Conservation (phyloP, 37 sponge, comb jelly and placozoan genomes). For the Mnemiopsis leidyi region DNA sequence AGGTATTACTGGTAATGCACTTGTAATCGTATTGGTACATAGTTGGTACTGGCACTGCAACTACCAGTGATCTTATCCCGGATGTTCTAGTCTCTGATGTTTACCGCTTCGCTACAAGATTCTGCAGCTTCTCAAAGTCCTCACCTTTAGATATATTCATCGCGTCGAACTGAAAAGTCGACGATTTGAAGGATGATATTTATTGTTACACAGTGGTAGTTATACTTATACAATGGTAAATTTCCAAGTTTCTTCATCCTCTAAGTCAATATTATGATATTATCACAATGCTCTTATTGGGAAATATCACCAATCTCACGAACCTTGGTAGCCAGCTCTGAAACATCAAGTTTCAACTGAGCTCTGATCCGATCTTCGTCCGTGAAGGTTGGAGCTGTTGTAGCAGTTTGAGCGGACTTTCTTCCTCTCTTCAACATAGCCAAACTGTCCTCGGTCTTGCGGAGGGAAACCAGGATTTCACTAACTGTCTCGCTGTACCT, state of each 20-base stretch:
- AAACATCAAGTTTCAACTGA: constrained; percentile 84
- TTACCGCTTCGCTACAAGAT: background rate
- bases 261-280: no score
- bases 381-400: constrained; percentile 18
- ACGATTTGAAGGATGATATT: no score
- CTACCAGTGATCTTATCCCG: no score
- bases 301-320: no score
- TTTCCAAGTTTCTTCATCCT: no score
- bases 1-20: no score
- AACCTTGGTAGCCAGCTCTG: constrained; percentile 71
- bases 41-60: no score
- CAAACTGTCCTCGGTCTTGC: constrained; percentile 90
- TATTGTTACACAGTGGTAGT: no score
- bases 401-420: background rate
- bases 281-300: no score
- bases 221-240: no score
- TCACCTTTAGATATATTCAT: background rate
- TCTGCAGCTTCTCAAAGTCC: background rate
- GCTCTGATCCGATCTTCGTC: constrained; percentile 96
- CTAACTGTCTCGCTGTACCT: constrained; percentile 75
- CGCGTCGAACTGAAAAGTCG: constrained; percentile 61
- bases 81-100: no score
- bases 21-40: no score
- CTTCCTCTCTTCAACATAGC: constrained; percentile 74
- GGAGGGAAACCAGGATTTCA: constrained; percentile 87